phyloP scores from a whole-genome alignment of 2,888 invertebrate species.

The Electrophaes corylata region DNA sequence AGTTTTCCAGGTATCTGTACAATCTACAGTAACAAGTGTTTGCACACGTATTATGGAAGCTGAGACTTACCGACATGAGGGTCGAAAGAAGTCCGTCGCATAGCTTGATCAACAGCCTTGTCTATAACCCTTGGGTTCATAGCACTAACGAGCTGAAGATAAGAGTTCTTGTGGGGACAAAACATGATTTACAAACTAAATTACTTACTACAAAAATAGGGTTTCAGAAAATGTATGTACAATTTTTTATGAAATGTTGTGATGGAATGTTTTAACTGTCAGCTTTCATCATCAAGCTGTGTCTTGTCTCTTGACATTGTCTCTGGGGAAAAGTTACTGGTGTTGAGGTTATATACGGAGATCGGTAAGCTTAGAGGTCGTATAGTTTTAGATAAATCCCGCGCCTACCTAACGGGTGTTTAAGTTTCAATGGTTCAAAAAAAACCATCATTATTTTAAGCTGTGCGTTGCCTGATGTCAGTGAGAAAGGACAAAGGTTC shows the following conservation, averaged over 20 bases:
- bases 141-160: slow-evolving; percentile 68
- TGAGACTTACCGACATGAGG: slow-evolving; percentile 56
- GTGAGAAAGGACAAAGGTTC: too few species aligned
- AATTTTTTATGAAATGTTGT: slow-evolving; percentile 17
- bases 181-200: slow-evolving; percentile 59
- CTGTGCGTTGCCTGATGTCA: too few species aligned
- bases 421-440: too few species aligned
- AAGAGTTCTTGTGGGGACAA: slow-evolving; percentile 72
- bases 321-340: neutral
- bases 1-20: too few species aligned
- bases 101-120: slow-evolving; percentile 67
- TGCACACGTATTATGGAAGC: neutral
- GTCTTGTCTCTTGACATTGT: neutral
- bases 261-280: neutral
- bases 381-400: too few species aligned
- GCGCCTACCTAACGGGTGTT: too few species aligned
- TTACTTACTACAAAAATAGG: slow-evolving; percentile 8
- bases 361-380: too few species aligned
- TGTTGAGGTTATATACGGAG: neutral
- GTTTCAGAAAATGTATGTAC: slow-evolving; percentile 28
- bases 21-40: too few species aligned
- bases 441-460: too few species aligned
- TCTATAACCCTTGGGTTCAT: slow-evolving; percentile 71
- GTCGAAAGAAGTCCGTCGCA: slow-evolving; percentile 56
- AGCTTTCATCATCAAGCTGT: neutral